Conservation (phyloP, 2,113 vertebrate genomes). For the Dunckerocampus dactyliophorus region DNA sequence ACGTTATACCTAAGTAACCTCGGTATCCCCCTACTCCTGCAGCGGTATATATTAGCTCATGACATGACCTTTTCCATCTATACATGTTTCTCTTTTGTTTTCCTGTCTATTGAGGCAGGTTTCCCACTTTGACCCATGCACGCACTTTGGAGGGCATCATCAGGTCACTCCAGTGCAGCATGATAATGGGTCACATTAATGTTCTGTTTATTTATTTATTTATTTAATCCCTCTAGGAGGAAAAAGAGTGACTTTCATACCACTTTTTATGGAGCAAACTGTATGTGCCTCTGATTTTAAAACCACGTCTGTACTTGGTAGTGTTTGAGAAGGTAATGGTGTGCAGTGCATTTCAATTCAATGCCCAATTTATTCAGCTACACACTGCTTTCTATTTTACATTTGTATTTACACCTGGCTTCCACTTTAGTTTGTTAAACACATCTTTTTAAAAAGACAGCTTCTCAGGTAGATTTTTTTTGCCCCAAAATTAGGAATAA, state of each 20-base stretch:
- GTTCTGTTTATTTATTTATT: conserved; percentile 57
- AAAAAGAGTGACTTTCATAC: conserved; percentile 30
- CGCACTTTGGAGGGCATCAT: conserved; percentile 20
- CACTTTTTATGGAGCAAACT: conserved; percentile 46
- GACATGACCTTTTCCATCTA: conserved; percentile 15
- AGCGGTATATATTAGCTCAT: conserved; percentile 35
- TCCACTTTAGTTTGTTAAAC: conserved; percentile 18
- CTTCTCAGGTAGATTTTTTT: conserved; percentile 53
- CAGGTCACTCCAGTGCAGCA: conserved; percentile 34
- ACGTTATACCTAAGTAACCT: conserved; percentile 36
- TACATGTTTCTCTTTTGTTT: conserved; percentile 25
- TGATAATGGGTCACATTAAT: conserved; percentile 45
- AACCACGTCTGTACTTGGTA: conserved; percentile 58
- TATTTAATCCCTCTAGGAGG: conserved; percentile 58
- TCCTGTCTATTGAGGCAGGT: conserved; percentile 26
- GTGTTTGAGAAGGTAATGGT: conserved; percentile 45
- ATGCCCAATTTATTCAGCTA: conserved; percentile 37
- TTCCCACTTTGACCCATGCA: background rate
- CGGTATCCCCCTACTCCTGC: conserved; percentile 23
- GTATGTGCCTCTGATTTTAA: conserved; percentile 66
- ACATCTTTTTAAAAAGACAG: conserved; percentile 19
- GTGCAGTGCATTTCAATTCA: conserved; percentile 50
- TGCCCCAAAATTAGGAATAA: conserved; percentile 25
- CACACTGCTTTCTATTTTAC: conserved; percentile 54
- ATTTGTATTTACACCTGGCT: background rate